Evolutionary conservation across 1,140 invertebrate species (phyloP).

Genomic region (Drosophila sucinea): DNA sequence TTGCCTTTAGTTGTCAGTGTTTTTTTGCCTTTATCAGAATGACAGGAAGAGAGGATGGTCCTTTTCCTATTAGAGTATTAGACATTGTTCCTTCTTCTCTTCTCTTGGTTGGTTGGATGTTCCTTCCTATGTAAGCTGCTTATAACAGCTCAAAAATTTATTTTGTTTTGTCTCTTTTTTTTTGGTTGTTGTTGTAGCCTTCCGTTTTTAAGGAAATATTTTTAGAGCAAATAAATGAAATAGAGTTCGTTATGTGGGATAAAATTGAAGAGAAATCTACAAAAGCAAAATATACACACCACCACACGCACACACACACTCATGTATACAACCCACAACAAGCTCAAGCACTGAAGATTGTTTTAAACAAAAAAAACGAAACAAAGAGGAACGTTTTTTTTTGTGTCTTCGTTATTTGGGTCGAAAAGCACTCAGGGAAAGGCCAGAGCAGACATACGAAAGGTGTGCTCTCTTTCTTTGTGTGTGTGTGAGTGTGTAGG

Average conservation of each 20-base stretch:
- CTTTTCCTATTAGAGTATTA: conserved; percentile 25
- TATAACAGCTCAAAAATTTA: conserved; percentile 54
- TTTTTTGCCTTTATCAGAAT: conserved; percentile 34
- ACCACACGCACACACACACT: conserved; percentile 4
- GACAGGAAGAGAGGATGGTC: conserved; percentile 10
- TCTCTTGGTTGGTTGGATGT: not conserved
- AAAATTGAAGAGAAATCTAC: conserved; percentile 35
- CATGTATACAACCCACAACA: conserved; percentile 11
- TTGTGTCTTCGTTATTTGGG: conserved; percentile 51
- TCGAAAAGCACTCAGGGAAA: conserved; percentile 72
- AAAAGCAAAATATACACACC: not conserved
- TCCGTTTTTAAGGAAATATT: conserved; percentile 47
- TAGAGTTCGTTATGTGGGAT: conserved; percentile 36
- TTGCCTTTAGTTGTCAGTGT: conserved; percentile 1
- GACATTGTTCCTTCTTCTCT: conserved; percentile 39
- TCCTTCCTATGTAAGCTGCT: conserved; percentile 42
- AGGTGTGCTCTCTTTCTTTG: not conserved
- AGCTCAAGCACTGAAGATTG: conserved; percentile 51
- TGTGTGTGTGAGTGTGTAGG: conserved; percentile 28
- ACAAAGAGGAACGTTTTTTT: conserved; percentile 33
- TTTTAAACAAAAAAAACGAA: conserved; percentile 60
- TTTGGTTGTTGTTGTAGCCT: conserved; percentile 8
- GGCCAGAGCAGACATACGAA: conserved; percentile 5
- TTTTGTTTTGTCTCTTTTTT: conserved; percentile 1
- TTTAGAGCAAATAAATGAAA: conserved; percentile 44